Evolutionary conservation across 2,888 invertebrate species (phyloP).

Genomic region (Anaspis maculata): DNA sequence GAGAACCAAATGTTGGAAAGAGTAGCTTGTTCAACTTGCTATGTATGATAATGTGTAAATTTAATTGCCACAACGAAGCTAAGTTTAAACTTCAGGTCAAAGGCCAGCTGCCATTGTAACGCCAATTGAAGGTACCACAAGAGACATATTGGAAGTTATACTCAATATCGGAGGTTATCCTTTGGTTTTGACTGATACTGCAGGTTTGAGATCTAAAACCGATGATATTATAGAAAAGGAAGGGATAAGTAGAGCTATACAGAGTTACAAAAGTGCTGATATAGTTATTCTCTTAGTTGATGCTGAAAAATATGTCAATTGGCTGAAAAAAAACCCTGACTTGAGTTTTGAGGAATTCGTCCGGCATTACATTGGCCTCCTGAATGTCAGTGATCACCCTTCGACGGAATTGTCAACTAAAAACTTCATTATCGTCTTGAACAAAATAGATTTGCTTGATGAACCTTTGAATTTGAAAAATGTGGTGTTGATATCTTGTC

Average conservation of each 20-base stretch:
- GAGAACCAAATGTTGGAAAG: constrained; percentile 86
- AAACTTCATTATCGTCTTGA: constrained; percentile 49
- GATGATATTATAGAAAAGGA: constrained; percentile 64
- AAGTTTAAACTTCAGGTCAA: constrained; percentile 43
- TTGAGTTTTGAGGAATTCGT: constrained; percentile 31
- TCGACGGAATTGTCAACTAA: constrained; percentile 24
- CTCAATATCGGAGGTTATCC: constrained; percentile 72
- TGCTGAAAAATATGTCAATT: constrained; percentile 23
- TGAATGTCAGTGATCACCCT: constrained; percentile 21
- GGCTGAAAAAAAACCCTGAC: constrained; percentile 19
- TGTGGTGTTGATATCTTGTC: constrained; percentile 51
- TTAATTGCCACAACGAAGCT: background rate
- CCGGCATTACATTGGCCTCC: constrained; percentile 29
- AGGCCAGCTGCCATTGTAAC: constrained; percentile 78
- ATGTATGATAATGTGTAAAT: constrained; percentile 40
- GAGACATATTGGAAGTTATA: constrained; percentile 70
- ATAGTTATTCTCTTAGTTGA: constrained; percentile 28
- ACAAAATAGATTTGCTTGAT: constrained; percentile 55
- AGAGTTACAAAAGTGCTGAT: constrained; percentile 25
- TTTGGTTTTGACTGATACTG: constrained; percentile 74
- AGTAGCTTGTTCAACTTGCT: constrained; percentile 73
- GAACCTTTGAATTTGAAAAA: constrained; percentile 19
- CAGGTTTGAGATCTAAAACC: constrained; percentile 59
- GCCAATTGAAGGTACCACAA: constrained; percentile 73
- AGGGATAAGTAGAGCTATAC: constrained; percentile 39